A percentile compares a stretch with the other conserved stretches of the same genome.
These are phyloP conservation scores for Nannospalax galili DNA, from an alignment of 2,113 vertebrate species.

Conservation along the genomic window DNA sequence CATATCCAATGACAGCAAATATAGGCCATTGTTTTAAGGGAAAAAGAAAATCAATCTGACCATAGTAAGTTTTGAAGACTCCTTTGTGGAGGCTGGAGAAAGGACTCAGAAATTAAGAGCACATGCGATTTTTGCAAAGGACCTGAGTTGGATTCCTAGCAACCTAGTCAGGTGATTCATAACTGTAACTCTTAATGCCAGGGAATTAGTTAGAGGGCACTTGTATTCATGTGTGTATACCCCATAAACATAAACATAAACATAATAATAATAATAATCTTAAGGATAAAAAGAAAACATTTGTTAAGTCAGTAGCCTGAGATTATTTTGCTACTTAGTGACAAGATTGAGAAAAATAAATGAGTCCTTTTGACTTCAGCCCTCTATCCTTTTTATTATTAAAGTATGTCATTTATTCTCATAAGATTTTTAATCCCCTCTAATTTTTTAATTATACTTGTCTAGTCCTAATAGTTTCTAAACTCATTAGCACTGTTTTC, in stretches of 20 bases:
- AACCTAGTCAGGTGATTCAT: not conserved
- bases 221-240: not conserved
- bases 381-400: conserved; percentile 12
- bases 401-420: conserved; percentile 19
- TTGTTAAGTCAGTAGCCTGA: conserved; percentile 18
- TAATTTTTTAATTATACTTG: conserved; percentile 21
- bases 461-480: not conserved
- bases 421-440: conserved; percentile 38
- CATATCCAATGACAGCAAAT: too few species aligned
- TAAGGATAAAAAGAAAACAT: not conserved
- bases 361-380: not conserved
- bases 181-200: not conserved
- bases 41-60: too few species aligned
- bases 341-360: not conserved
- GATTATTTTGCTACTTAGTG: not conserved
- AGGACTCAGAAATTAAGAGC: too few species aligned
- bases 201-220: not conserved
- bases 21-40: too few species aligned
- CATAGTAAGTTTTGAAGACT: too few species aligned
- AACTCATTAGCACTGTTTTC: not conserved
- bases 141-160: too few species aligned
- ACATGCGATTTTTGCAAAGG: too few species aligned
- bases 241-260: not conserved
- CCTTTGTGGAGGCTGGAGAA: too few species aligned
- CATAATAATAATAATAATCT: not conserved